Percentiles rank a stretch among this genome's conserved stretches.
These are phyloP conservation scores for Meandrusa payeni DNA, from an alignment of 2,888 invertebrate genomes.

Conservation along the genomic window DNA sequence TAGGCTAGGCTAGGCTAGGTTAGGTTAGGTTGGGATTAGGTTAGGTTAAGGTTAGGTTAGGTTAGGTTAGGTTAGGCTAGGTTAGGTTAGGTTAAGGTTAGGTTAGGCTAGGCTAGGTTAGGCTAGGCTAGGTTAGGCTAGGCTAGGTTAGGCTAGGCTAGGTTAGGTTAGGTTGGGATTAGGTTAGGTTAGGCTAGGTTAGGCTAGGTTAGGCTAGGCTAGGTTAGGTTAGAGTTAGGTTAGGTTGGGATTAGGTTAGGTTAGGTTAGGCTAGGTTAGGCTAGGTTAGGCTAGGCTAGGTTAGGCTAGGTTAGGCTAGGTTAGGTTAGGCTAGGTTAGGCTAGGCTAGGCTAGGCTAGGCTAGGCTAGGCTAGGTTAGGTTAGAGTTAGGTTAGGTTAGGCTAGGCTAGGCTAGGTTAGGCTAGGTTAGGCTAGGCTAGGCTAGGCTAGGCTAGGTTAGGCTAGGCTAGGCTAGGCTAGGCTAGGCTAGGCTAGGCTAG, in stretches of 20 bases:
- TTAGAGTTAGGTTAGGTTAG: too few relatives aligned
- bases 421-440: slow-evolving; percentile 22
- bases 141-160: slow-evolving; percentile 25
- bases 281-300: slow-evolving; percentile 32
- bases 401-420: slow-evolving; percentile 24
- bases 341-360: slow-evolving; percentile 32
- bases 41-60: too few relatives aligned
- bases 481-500: slow-evolving; percentile 25
- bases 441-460: slow-evolving; percentile 23
- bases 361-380: slow-evolving; percentile 28
- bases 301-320: slow-evolving; percentile 25
- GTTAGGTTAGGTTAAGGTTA: too few relatives aligned
- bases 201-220: slow-evolving; percentile 34
- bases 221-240: too few relatives aligned
- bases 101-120: slow-evolving; percentile 19
- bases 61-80: slow-evolving; percentile 24
- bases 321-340: slow-evolving; percentile 25
- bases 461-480: slow-evolving; percentile 24
- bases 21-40: too few relatives aligned
- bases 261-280: slow-evolving; percentile 33
- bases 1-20: slow-evolving; percentile 11
- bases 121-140: slow-evolving; percentile 23
- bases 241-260: slow-evolving; percentile 29
- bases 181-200: slow-evolving; percentile 36
- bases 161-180: too few relatives aligned